Evolutionary conservation across 1,140 invertebrate species (phyloP).

Genomic region (Brachionus manjavacas): DNA sequence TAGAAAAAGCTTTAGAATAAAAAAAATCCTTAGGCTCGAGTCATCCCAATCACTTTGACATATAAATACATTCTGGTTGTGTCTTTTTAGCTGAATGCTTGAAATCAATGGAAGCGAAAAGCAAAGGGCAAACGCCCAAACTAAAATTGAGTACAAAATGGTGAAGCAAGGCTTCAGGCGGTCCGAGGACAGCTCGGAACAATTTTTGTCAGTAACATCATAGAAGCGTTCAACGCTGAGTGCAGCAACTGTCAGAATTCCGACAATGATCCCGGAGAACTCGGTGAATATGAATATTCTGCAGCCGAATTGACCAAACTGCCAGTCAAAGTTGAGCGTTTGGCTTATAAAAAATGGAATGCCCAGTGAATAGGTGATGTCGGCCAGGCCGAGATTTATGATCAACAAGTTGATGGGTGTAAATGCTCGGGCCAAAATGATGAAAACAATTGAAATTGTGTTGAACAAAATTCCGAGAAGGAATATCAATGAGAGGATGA

Average conservation of each 20-base stretch:
- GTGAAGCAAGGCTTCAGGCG: neutral
- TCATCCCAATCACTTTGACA: slow-evolving; percentile 18
- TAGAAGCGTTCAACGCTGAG: slow-evolving; percentile 22
- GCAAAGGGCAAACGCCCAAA: neutral
- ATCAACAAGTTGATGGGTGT: slow-evolving; percentile 21
- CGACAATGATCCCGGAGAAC: slow-evolving; percentile 17
- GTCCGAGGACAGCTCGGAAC: neutral
- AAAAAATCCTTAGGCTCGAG: neutral
- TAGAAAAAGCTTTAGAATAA: neutral
- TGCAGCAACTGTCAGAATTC: slow-evolving; percentile 26
- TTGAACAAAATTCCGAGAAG: neutral
- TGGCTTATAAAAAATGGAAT: slow-evolving; percentile 41
- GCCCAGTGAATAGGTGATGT: slow-evolving; percentile 22
- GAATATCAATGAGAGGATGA: neutral
- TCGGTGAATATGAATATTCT: slow-evolving; percentile 41
- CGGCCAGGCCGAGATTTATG: slow-evolving; percentile 15
- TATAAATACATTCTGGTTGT: neutral
- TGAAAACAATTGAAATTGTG: neutral
- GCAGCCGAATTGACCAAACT: neutral
- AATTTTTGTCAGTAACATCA: slow-evolving; percentile 27
- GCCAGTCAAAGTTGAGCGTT: slow-evolving; percentile 17
- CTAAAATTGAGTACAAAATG: neutral
- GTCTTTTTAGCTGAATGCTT: neutral
- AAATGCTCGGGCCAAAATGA: neutral
- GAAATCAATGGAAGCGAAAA: slow-evolving; percentile 3